These are phyloP conservation scores for Craseonycteris thonglongyai DNA, from an alignment of 2,113 vertebrate genomes.

Conservation along the genomic window DNA sequence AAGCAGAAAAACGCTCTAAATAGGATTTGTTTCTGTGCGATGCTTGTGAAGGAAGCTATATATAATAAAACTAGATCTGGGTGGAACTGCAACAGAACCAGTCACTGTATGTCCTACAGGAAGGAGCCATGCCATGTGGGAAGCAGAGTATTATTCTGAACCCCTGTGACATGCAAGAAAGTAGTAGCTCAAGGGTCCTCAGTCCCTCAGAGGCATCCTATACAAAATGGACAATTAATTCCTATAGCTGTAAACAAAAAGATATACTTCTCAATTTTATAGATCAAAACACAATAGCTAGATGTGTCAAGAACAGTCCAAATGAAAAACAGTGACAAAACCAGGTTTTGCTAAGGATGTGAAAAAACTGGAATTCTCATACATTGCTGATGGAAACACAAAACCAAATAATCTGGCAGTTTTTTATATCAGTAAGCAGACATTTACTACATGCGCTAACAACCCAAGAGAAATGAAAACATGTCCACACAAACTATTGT, in stretches of 20 bases:
- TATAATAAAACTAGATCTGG: not conserved
- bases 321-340: not conserved
- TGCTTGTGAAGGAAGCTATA: not conserved
- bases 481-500: not conserved
- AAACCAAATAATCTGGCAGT: not conserved
- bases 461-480: not conserved
- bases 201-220: not conserved
- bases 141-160: not conserved
- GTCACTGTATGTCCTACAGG: not conserved
- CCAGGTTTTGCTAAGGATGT: not conserved
- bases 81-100: not conserved
- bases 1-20: conserved; percentile 15
- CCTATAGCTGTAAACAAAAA: not conserved
- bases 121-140: not conserved
- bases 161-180: not conserved
- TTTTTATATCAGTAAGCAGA: not conserved
- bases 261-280: not conserved
- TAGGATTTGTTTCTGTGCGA: not conserved
- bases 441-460: not conserved
- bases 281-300: not conserved
- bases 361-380: not conserved
- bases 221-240: conserved; percentile 26
- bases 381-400: not conserved
- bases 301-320: not conserved
- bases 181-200: conserved; percentile 10